These are phyloP conservation scores for Cyprinodon variegatus DNA, from an alignment of 2,113 vertebrate genomes.

Conservation along the genomic window DNA sequence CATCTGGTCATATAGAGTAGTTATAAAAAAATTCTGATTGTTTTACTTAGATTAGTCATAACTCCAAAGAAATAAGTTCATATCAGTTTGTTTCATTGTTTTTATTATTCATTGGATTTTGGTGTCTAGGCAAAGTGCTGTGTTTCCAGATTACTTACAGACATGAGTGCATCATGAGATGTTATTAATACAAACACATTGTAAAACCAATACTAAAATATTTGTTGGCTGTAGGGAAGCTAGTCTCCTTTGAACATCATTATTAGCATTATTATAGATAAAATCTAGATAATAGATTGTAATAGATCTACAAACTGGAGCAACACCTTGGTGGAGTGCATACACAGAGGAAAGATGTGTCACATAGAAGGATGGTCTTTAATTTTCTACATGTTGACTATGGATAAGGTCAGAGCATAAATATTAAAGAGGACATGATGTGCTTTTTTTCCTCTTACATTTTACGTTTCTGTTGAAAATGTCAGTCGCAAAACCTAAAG, in stretches of 20 bases:
- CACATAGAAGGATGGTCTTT: neutral
- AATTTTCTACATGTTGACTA: neutral
- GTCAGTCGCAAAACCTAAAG: neutral
- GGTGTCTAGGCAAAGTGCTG: neutral
- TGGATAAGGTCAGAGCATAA: constrained; percentile 1
- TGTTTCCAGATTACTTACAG: too few relatives aligned
- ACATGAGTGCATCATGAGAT: too few relatives aligned
- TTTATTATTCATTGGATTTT: neutral
- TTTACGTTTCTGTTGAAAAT: neutral
- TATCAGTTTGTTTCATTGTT: neutral
- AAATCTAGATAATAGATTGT: too few relatives aligned
- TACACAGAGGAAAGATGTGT: neutral
- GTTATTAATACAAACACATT: too few relatives aligned
- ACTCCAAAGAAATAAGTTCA: too few relatives aligned
- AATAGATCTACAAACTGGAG: neutral
- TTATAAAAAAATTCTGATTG: too few relatives aligned
- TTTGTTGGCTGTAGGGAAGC: neutral
- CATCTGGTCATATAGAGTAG: too few relatives aligned
- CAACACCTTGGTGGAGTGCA: neutral
- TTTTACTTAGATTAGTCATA: too few relatives aligned
- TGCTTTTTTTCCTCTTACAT: neutral
- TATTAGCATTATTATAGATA: too few relatives aligned
- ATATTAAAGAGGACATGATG: constrained; percentile 4
- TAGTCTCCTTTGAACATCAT: too few relatives aligned
- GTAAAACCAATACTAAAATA: too few relatives aligned